phyloP scores from a whole-genome alignment of 2,888 invertebrate species.

The Coelogynopora nodosa region DNA sequence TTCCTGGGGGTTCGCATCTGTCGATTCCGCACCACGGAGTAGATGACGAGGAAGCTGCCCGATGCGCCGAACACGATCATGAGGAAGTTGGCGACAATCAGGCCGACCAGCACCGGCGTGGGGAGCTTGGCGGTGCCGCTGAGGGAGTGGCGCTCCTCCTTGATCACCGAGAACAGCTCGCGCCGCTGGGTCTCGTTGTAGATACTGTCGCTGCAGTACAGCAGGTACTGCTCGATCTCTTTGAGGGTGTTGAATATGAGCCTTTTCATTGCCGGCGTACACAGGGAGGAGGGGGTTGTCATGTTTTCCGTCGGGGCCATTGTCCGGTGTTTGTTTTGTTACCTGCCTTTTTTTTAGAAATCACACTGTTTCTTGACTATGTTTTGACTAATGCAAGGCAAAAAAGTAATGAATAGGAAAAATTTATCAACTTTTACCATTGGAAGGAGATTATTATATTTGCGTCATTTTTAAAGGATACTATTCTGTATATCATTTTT shows the following conservation, averaged over 20 bases:
- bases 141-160: not conserved
- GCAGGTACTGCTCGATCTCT: not conserved
- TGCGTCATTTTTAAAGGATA: too few relatives aligned
- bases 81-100: not conserved
- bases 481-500: too few relatives aligned
- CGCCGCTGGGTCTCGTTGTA: not conserved
- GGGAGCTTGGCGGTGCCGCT: not conserved
- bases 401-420: too few relatives aligned
- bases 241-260: not conserved
- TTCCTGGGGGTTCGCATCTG: constrained; percentile 82
- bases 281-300: not conserved
- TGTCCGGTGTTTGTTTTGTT: too few relatives aligned
- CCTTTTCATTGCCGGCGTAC: not conserved
- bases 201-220: not conserved
- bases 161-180: not conserved
- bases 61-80: constrained; percentile 76
- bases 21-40: constrained; percentile 75
- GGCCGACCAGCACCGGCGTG: not conserved
- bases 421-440: too few relatives aligned
- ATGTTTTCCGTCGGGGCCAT: too few relatives aligned
- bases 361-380: too few relatives aligned
- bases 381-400: too few relatives aligned
- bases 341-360: too few relatives aligned
- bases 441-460: too few relatives aligned
- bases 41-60: constrained; percentile 80